phyloP scores from a whole-genome alignment of 2,797 vertebrate species.

The Amniataba percoides region DNA sequence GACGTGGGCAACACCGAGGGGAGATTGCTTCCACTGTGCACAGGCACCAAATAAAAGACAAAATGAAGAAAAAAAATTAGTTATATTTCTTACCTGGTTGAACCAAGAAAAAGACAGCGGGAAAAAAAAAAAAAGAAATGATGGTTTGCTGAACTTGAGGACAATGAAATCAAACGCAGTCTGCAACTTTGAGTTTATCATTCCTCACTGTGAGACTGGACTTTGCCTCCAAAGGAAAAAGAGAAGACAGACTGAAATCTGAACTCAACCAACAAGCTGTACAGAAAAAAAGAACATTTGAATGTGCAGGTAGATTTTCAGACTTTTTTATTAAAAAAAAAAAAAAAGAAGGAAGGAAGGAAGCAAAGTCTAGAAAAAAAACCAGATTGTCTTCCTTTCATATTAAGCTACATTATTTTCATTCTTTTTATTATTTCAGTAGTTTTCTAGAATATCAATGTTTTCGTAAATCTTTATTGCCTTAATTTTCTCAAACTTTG shows the following conservation, averaged over 20 bases:
- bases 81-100: conserved; percentile 90
- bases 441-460: conserved; percentile 94
- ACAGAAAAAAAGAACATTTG: conserved; percentile 87
- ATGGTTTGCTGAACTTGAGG: conserved; percentile 68
- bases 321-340: conserved; percentile 86
- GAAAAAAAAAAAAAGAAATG: conserved; percentile 79
- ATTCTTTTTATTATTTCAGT: conserved; percentile 88
- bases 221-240: conserved; percentile 86
- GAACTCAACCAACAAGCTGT: conserved; percentile 84
- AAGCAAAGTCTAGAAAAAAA: conserved; percentile 85
- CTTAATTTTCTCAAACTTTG: conserved; percentile 98
- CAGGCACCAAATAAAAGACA: conserved; percentile 86
- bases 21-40: conserved; percentile 94
- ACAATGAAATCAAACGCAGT: conserved; percentile 85
- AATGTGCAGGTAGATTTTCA: conserved; percentile 93
- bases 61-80: conserved; percentile 73
- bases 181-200: conserved; percentile 85
- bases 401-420: conserved; percentile 92
- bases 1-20: conserved; percentile 72
- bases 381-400: conserved; percentile 93
- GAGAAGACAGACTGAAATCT: conserved; percentile 78
- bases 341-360: conserved; percentile 74
- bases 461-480: conserved; percentile 99
- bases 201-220: conserved; percentile 80
- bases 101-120: conserved; percentile 83